Evolutionary conservation across 1,140 invertebrate genomes (phyloP).

Genomic region (Sitobion miscanthi): DNA sequence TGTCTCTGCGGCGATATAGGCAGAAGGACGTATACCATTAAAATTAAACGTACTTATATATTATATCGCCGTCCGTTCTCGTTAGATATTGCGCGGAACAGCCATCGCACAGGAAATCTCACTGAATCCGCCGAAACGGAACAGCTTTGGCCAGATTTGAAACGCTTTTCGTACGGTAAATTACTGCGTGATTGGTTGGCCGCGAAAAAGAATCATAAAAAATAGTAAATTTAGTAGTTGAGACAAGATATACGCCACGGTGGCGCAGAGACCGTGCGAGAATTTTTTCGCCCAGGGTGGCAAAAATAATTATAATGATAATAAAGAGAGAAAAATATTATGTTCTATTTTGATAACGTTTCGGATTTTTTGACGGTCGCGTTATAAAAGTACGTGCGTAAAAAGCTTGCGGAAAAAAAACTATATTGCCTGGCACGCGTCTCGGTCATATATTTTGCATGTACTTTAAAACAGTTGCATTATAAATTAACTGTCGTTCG

Average conservation of each 20-base stretch:
- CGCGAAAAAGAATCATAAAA: not conserved
- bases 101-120: not conserved
- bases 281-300: not conserved
- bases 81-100: not conserved
- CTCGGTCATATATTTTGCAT: not conserved
- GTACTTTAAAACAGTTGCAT: conserved; percentile 61
- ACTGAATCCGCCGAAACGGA: conserved; percentile 15
- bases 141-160: conserved; percentile 11
- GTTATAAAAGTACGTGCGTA: not conserved
- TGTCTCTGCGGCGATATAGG: not conserved
- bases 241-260: not conserved
- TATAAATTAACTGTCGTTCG: conserved; percentile 54
- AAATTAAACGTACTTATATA: not conserved
- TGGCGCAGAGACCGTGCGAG: not conserved
- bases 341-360: conserved; percentile 28
- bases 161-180: not conserved
- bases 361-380: conserved; percentile 25
- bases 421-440: conserved; percentile 27
- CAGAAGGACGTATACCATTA: not conserved
- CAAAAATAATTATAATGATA: not conserved
- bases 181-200: not conserved
- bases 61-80: not conserved
- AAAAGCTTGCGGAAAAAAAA: not conserved
- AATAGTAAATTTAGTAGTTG: not conserved
- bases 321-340: not conserved